Evolutionary conservation across 1,140 invertebrate genomes (phyloP), one percentile per base, ranked within the genome.

Genomic region (Riptortus pedestris): DNA sequence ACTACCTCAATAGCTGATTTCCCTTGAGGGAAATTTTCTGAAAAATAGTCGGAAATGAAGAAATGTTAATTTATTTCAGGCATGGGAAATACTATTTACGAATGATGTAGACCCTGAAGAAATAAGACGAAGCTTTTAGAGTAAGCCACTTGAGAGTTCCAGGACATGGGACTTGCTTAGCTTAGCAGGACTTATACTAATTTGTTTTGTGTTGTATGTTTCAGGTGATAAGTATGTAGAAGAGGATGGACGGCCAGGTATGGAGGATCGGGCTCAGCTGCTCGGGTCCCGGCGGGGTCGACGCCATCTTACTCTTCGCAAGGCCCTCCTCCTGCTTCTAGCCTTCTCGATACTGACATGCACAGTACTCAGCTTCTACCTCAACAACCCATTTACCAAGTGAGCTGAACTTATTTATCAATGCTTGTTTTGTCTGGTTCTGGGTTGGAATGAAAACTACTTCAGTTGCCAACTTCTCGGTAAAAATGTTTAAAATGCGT

Each of bases 331-430:
- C 51, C 16, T 55, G 14, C 51, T 55, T 16, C 51, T 55, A 18
- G 18, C 24, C 24, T 24, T 55, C 51, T 55, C 51, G 18, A 55
- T 55, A 55, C 26, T 58, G 14, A 59, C 63, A 9, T 24, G 58
- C 33, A 43, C 63, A 0, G 58, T 59, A 26, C 45, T 26, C 28
- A 33, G 45, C 63, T 45, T 59, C 63, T 64, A 64, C 55, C 51
- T 55, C 33, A 64, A 55, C 63, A 33, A 52, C 24, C 51, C 51
- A 3, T 24, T 55, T 24, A 55, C 51, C 3, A 55, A 24, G 51
- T 55, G 14, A 5, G 31, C 14, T 7, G 5, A 55, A 55, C 22
- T 22, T 26, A 27, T 3, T 3, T 1, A 2, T 51, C 1, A 12
- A n/a, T 2, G 18, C 2, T 51, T 20, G 2, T 22, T 5, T 51